phyloP scores from a whole-genome alignment of 1,140 invertebrate species.

The Drosophila tani region DNA sequence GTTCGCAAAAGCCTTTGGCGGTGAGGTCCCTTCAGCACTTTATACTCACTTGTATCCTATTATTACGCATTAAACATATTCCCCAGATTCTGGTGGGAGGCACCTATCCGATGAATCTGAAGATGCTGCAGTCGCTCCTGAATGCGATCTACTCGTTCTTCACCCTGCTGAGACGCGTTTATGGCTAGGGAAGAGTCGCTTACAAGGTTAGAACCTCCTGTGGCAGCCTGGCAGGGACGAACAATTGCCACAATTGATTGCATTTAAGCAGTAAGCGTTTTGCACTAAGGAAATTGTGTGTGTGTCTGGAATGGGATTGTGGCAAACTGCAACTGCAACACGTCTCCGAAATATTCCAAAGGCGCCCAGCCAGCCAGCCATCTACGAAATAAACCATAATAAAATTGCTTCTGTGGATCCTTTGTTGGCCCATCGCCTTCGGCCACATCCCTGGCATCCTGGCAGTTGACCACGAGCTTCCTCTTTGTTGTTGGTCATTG shows the following conservation, averaged over 20 bases:
- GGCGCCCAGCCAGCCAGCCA: conserved; percentile 6
- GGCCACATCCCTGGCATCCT: conserved; percentile 10
- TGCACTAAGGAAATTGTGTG: conserved; percentile 27
- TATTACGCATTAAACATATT: conserved; percentile 17
- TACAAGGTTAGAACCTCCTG: conserved; percentile 19
- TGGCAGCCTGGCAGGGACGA: conserved; percentile 19
- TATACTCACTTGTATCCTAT: not conserved
- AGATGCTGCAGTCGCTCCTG: conserved; percentile 68
- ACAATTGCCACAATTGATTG: conserved; percentile 71
- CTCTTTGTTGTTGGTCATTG: conserved; percentile 42
- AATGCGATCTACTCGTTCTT: conserved; percentile 74
- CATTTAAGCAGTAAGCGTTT: conserved; percentile 59
- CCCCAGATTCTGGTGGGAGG: conserved; percentile 69
- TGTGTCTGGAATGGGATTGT: conserved; percentile 43
- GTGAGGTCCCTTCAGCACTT: conserved; percentile 40
- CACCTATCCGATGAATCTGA: conserved; percentile 73
- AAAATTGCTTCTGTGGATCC: conserved; percentile 59
- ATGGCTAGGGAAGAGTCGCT: conserved; percentile 43
- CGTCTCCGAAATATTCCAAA: conserved; percentile 42
- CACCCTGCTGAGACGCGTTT: conserved; percentile 64
- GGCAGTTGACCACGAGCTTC: conserved; percentile 28
- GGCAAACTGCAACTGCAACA: conserved; percentile 51
- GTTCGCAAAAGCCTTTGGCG: conserved; percentile 73
- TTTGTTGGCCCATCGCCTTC: conserved; percentile 30
- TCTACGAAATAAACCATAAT: conserved; percentile 74